phyloP scores from a whole-genome alignment of 2,797 vertebrate species.

The Pseudopleuronectes americanus region DNA sequence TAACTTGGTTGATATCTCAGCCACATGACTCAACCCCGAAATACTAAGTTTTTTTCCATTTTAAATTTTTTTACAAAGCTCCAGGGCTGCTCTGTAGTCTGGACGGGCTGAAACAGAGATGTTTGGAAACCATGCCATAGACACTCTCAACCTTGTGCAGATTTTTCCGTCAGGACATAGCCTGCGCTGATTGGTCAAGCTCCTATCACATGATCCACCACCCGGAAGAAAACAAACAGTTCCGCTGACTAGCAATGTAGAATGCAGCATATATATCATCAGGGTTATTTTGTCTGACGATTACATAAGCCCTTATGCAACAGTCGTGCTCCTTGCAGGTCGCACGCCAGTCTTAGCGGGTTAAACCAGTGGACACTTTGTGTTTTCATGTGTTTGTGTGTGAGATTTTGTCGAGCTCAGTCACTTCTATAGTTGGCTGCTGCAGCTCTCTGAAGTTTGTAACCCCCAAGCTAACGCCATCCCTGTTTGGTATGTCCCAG shows the following conservation, averaged over 20 bases:
- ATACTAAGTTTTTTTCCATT: too few relatives aligned
- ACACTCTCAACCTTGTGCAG: too few relatives aligned
- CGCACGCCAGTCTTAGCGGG: neutral
- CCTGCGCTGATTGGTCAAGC: too few relatives aligned
- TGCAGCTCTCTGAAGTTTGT: slow-evolving; percentile 3
- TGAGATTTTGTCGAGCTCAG: slow-evolving; percentile 3
- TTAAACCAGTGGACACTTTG: neutral
- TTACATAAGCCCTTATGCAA: neutral
- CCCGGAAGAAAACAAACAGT: too few relatives aligned
- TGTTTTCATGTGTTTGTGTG: slow-evolving; percentile 1
- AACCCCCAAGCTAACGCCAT: slow-evolving; percentile 17
- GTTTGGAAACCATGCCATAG: too few relatives aligned
- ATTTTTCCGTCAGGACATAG: too few relatives aligned
- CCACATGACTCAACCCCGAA: too few relatives aligned
- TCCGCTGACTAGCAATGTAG: too few relatives aligned
- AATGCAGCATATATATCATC: neutral
- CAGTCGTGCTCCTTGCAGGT: neutral
- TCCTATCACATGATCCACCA: too few relatives aligned
- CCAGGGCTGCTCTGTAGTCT: too few relatives aligned
- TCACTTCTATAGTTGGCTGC: slow-evolving; percentile 4
- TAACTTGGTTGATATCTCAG: neutral
- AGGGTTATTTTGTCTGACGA: neutral
- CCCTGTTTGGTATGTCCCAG: slow-evolving; percentile 39
- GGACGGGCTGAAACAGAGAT: too few relatives aligned
- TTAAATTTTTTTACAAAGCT: too few relatives aligned